Evolutionary conservation across 2,797 vertebrate genomes (phyloP).

Genomic region (Geotria australis): DNA sequence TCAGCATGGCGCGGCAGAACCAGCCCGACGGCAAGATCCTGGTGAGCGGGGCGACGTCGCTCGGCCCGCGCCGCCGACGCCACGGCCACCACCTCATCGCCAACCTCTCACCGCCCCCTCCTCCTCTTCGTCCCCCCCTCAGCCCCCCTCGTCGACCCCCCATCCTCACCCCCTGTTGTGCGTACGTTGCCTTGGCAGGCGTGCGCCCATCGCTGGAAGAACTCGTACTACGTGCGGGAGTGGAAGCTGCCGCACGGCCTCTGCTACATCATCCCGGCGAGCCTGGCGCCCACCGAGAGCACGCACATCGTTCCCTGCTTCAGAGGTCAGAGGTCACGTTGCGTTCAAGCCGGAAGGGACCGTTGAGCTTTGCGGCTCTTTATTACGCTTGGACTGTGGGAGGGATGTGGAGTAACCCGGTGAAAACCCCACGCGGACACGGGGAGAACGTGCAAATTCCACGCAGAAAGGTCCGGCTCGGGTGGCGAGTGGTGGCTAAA

Average conservation of each 20-base stretch:
- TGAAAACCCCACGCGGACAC: too few species aligned
- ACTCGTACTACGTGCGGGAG: slow-evolving; percentile 61
- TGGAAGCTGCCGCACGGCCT: slow-evolving; percentile 75
- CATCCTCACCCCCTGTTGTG: not conserved
- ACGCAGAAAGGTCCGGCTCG: too few species aligned
- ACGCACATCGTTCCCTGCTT: slow-evolving; percentile 62
- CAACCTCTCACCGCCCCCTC: not conserved
- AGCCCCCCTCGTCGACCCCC: not conserved
- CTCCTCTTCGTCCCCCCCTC: not conserved
- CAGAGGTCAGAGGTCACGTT: slow-evolving; percentile 40
- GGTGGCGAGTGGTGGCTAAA: too few species aligned
- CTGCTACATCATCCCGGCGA: slow-evolving; percentile 58
- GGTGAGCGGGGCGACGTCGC: slow-evolving; percentile 24
- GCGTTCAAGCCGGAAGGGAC: too few species aligned
- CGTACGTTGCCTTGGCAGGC: slow-evolving; percentile 20
- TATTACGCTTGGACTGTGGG: too few species aligned
- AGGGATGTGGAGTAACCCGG: too few species aligned
- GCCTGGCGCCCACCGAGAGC: slow-evolving; percentile 29
- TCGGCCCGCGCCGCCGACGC: not conserved
- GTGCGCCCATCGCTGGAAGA: slow-evolving; percentile 97
- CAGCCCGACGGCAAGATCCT: slow-evolving; percentile 37
- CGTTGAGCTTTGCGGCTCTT: too few species aligned
- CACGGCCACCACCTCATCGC: not conserved
- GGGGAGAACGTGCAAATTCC: too few species aligned
- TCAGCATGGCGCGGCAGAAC: slow-evolving; percentile 67